Evolutionary conservation across 2,113 vertebrate genomes (phyloP), one percentile per base, ranked within the genome.

Genomic region (Peromyscus polionotus): DNA sequence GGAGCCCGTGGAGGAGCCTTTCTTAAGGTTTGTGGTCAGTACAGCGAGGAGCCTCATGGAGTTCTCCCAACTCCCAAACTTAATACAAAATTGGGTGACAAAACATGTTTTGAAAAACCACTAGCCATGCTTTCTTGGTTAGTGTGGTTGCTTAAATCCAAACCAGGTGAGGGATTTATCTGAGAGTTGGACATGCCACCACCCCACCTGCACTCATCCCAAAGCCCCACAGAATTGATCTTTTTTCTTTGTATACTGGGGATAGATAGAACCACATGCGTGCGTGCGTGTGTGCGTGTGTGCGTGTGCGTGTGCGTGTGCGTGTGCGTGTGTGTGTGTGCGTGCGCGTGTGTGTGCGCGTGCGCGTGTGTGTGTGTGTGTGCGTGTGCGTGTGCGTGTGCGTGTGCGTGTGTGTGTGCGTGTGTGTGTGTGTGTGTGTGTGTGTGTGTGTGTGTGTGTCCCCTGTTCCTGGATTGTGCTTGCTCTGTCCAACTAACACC

Each of bases 121-220:
- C 13, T 16, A 19, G 33, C 31, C 45, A 42, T 31, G 63, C 31
- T 17, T 68, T 90, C 89, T 68, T 77, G 75, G 24, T 42, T 65
- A 28, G 14, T 42, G 59, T 63, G 10, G 88, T 77, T n/a, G 36
- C 87, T 90, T 54, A 81, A 54, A 59, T 48, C 10, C 76, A 94
- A 28, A 76, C 57, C 77, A 45, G 28, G 65, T 31, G 70, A 81
- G 76, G 87, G 63, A 28, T 28, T 70, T 42, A 10, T 72, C 33
- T 36, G 61, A 2, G 4, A 31, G 33, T 33, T 72, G 59, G 95
- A 33, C 45, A 11, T 2, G 19, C 7, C 31, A 4, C 14, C 1
- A 0, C 26, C 59, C 1, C 2, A 1, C 36, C n/a, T 5, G 3
- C 5, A 39, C 7, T 16, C 24, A 61, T 7, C 42, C 1, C 7